phyloP scores from a whole-genome alignment of 2,113 vertebrate genomes.

The Xiphophorus couchianus region DNA sequence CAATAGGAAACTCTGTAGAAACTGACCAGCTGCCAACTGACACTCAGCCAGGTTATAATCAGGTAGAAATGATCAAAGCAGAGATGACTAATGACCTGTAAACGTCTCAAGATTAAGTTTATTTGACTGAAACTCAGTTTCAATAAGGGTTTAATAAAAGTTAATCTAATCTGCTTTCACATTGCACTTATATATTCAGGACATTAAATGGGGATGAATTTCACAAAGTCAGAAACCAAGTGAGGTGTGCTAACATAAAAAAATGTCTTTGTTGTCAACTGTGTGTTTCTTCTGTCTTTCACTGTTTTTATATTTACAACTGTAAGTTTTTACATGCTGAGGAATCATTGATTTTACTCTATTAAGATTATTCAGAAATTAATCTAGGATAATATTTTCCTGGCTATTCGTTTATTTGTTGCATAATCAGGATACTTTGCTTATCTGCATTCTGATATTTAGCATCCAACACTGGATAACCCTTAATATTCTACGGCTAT shows the following conservation, averaged over 20 bases:
- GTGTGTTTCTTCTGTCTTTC: background rate
- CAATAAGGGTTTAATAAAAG: background rate
- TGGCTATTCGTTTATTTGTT: too few species aligned
- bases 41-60: background rate
- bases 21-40: background rate
- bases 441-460: too few species aligned
- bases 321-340: background rate
- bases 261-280: background rate
- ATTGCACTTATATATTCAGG: background rate
- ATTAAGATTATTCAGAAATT: too few species aligned
- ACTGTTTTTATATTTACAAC: background rate
- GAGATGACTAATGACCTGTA: background rate
- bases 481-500: too few species aligned
- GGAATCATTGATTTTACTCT: too few species aligned
- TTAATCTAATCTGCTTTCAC: background rate
- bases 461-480: too few species aligned
- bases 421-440: too few species aligned
- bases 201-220: background rate
- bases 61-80: background rate
- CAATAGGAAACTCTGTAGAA: background rate
- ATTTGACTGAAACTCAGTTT: background rate
- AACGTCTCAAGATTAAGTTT: background rate
- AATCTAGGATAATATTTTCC: too few species aligned
- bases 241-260: background rate
- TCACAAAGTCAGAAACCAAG: background rate